Conservation (phyloP, 2,797 vertebrate species). For the Crossoptilon crossoptilon region DNA sequence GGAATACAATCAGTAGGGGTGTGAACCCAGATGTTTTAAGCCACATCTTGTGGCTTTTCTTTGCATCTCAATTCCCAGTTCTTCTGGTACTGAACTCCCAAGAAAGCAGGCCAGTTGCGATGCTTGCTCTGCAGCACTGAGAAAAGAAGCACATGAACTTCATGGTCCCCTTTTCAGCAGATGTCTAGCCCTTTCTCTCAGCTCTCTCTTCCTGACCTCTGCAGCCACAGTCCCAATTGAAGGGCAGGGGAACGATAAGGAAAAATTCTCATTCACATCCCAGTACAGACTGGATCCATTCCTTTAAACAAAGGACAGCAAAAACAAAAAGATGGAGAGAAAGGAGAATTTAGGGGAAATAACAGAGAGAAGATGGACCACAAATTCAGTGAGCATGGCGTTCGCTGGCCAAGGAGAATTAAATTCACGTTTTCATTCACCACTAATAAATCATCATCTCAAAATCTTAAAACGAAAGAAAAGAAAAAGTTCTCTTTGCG, state of each 20-base stretch:
- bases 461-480: slow-evolving; percentile 66
- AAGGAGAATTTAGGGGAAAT: not conserved
- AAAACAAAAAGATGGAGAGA: slow-evolving; percentile 2
- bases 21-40: slow-evolving; percentile 14
- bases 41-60: not conserved
- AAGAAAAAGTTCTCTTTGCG: slow-evolving; percentile 41
- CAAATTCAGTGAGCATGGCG: slow-evolving; percentile 11
- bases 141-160: slow-evolving; percentile 17
- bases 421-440: slow-evolving; percentile 61
- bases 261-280: not conserved
- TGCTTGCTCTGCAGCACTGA: slow-evolving; percentile 5
- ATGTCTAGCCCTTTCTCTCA: not conserved
- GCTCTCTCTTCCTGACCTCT: not conserved
- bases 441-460: slow-evolving; percentile 63
- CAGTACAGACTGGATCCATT: not conserved
- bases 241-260: not conserved
- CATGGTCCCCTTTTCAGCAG: not conserved
- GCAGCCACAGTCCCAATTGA: not conserved
- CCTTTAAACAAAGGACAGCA: not conserved
- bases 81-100: not conserved
- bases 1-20: not conserved
- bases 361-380: slow-evolving; percentile 32
- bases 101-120: not conserved
- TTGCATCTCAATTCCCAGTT: not conserved
- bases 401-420: slow-evolving; percentile 60